Conservation (phyloP, 2,113 vertebrate species). For the Aythya baeri region DNA sequence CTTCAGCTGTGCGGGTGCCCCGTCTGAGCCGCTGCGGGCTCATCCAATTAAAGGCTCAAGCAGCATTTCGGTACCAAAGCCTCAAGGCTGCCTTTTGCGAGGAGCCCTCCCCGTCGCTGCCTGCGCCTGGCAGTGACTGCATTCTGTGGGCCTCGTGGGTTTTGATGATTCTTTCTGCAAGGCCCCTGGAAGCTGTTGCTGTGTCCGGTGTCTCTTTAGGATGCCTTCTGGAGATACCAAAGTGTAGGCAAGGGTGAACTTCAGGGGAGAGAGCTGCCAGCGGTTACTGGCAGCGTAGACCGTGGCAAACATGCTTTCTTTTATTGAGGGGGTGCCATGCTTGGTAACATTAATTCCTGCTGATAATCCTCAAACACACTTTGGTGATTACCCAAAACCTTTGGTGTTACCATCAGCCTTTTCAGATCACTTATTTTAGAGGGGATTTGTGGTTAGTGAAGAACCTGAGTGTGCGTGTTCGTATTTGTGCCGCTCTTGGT, state of each 20-base stretch:
- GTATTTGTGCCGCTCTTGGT: background rate
- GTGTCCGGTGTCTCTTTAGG: background rate
- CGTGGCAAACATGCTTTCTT: background rate
- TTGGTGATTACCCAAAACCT: background rate
- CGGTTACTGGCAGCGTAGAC: background rate
- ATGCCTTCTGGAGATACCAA: background rate
- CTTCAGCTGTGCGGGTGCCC: background rate
- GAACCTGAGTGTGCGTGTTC: background rate
- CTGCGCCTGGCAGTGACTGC: background rate
- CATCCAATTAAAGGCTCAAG: rapidly evolving
- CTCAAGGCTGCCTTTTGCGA: background rate
- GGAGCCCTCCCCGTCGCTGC: background rate
- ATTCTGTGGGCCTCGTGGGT: rapidly evolving
- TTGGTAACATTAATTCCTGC: background rate
- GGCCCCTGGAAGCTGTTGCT: background rate
- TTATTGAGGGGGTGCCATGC: background rate
- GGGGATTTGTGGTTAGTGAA: background rate
- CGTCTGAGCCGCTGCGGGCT: background rate
- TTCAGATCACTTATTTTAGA: background rate
- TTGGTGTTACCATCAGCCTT: background rate
- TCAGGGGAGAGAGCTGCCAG: background rate
- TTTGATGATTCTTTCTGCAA: background rate
- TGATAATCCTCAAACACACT: background rate
- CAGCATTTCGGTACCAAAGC: rapidly evolving
- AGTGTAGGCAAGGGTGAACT: background rate